Evolutionary conservation across 2,797 vertebrate species (phyloP), one percentile per base, ranked within the genome.

Genomic region (Eulemur coronatus): DNA sequence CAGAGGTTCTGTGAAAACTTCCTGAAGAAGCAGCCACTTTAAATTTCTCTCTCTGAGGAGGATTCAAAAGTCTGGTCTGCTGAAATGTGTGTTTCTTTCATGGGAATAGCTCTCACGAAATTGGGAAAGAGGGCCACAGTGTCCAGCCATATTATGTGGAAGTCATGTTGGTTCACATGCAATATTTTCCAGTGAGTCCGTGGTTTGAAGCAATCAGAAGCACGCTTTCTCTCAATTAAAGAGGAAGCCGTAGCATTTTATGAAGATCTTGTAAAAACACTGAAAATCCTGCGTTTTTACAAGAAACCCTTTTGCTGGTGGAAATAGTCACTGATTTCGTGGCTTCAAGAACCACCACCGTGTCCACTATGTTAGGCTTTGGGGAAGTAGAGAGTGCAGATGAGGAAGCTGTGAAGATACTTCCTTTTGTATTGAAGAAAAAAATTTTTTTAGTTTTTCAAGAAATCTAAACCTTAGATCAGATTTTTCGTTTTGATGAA

Each of bases 391-490:
- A 52, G 43, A 35, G 17, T 55, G 1, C n/a, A 67, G 55, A 88
- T 41, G 55, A 65, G 81, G 78, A 80, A 78, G 59, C 52, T 85
- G 26, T 57, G 38, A 17, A 69, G 57, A 79, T 28, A 61, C 30
- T 96, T 97, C 89, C 87, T 95, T 59, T 85, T 75, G 18, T 76
- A 55, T n/a, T 59, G 33, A 48, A 26, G 57, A 38, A 26, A 18
- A 76, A 17, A 18, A 20, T 2, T 12, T 12, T 24, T 12, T 46
- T 57, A 8, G 28, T 75, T 92, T 96, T 91, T 75, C 7, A 92
- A 95, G 75, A 94, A 81, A 33, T 92, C 38, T 92, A 88, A 84
- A 57, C 9, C n/a, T 88, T 67, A 46, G 17, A 41, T 93, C 43
- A 50, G 48, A 84, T 43, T 90, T 95, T 84, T 85, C 43, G 41